Percentiles rank a stretch among this genome's conserved stretches.
Evolutionary conservation across 2,797 vertebrate genomes (phyloP).

Genomic region (Craterocephalus amniculus): DNA sequence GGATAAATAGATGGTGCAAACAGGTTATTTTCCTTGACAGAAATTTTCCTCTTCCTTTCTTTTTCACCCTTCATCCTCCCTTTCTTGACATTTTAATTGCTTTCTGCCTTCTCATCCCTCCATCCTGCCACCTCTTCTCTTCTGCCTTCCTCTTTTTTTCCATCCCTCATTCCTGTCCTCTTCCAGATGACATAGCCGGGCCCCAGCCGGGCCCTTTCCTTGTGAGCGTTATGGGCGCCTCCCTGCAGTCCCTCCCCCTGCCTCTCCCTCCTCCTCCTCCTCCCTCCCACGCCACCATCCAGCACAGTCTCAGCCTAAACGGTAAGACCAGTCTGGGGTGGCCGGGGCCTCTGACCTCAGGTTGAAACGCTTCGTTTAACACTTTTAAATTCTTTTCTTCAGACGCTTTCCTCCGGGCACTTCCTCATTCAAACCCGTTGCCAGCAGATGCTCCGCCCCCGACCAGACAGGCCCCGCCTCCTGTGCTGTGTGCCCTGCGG

Average conservation of each 20-base stretch:
- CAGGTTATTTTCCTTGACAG: no score
- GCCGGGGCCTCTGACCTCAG: no score
- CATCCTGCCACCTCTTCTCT: neutral
- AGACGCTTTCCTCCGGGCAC: slow-evolving; percentile 85
- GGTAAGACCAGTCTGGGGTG: slow-evolving; percentile 64
- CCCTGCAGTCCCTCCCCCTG: slow-evolving; percentile 96
- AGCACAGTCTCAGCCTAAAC: slow-evolving; percentile 89
- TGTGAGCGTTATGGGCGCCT: slow-evolving; percentile 93
- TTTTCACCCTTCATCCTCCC: neutral
- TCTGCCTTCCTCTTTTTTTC: neutral
- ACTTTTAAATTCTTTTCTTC: slow-evolving; percentile 13
- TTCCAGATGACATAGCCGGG: slow-evolving; percentile 95
- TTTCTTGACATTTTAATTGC: neutral
- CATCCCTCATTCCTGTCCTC: slow-evolving; percentile 36
- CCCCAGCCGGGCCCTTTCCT: slow-evolving; percentile 93
- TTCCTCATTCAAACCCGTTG: slow-evolving; percentile 75
- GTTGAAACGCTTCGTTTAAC: neutral
- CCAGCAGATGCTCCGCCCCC: slow-evolving; percentile 73
- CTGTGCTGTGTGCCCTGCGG: slow-evolving; percentile 88
- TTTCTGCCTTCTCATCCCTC: neutral
- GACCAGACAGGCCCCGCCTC: slow-evolving; percentile 71
- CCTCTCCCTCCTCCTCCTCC: slow-evolving; percentile 94
- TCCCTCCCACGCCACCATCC: slow-evolving; percentile 93
- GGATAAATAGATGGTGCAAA: no score
- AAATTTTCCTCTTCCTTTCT: neutral